These are phyloP conservation scores for Rhamnusium bicolor DNA, from an alignment of 2,888 invertebrate genomes.

Conservation along the genomic window DNA sequence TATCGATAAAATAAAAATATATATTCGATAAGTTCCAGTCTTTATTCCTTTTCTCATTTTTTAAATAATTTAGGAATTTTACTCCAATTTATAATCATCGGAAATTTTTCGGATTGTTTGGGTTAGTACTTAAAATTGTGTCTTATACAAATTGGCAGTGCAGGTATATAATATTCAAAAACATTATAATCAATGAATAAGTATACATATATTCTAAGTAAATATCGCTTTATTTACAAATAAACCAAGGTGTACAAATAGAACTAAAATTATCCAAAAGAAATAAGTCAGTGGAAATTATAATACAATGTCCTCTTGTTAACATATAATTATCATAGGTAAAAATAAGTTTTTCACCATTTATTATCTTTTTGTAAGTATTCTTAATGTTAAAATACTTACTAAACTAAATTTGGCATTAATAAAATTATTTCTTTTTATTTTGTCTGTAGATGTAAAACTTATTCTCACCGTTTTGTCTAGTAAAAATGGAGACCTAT, in stretches of 20 bases:
- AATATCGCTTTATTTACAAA: background rate
- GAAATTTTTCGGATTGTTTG: constrained; percentile 10
- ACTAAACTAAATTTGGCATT: background rate
- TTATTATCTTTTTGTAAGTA: background rate
- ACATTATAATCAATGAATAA: background rate
- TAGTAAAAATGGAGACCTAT: background rate
- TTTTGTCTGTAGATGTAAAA: background rate
- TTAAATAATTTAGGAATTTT: constrained; percentile 49
- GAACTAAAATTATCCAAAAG: too few relatives aligned
- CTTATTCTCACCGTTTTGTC: background rate
- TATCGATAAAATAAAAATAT: constrained; percentile 51
- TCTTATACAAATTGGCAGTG: constrained; percentile 26
- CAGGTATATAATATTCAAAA: constrained; percentile 11
- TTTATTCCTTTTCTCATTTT: constrained; percentile 56
- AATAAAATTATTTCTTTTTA: background rate
- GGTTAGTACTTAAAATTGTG: constrained; percentile 4
- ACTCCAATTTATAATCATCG: constrained; percentile 61
- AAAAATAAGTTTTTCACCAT: background rate
- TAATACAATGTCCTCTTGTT: too few relatives aligned
- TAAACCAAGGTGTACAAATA: background rate
- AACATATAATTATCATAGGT: background rate
- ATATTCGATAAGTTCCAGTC: constrained; percentile 61
- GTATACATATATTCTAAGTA: background rate
- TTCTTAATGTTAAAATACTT: background rate
- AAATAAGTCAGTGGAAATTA: too few relatives aligned